Conservation (phyloP, 2,888 invertebrate genomes). For the Mimumesa dahlbomi region DNA sequence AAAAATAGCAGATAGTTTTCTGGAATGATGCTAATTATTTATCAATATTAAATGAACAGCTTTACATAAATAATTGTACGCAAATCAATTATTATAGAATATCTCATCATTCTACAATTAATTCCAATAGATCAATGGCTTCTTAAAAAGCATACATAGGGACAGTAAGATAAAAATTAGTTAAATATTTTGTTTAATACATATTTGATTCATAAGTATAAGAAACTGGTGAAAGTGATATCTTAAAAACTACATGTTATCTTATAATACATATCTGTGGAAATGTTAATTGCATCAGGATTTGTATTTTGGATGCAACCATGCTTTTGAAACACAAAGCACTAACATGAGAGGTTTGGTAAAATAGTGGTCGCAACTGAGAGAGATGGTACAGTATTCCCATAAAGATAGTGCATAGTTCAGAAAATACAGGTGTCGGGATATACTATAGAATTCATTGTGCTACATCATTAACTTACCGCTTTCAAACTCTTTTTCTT, state of each 20-base stretch:
- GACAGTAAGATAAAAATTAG: neutral
- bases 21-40: slow-evolving; percentile 44
- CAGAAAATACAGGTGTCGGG: slow-evolving; percentile 32
- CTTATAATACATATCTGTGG: neutral
- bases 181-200: too few relatives aligned
- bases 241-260: neutral
- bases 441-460: slow-evolving; percentile 13
- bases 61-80: too few relatives aligned
- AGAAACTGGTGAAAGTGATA: neutral
- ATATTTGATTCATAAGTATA: too few relatives aligned
- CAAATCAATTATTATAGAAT: too few relatives aligned
- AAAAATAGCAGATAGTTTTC: slow-evolving; percentile 29
- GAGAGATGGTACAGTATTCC: slow-evolving; percentile 17
- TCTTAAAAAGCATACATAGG: too few relatives aligned
- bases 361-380: slow-evolving; percentile 49
- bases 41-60: slow-evolving; percentile 25
- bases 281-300: slow-evolving; percentile 33
- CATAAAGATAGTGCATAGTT: slow-evolving; percentile 28
- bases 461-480: slow-evolving; percentile 40
- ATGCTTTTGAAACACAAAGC: slow-evolving; percentile 41
- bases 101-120: too few relatives aligned
- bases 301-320: slow-evolving; percentile 24
- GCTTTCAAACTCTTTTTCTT: slow-evolving; percentile 14
- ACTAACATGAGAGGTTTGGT: slow-evolving; percentile 54
- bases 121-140: too few relatives aligned